Percentiles rank a stretch among this genome's conserved stretches.
Conservation (phyloP, 2,888 invertebrate genomes). For the Synanthedon myopaeformis region DNA sequence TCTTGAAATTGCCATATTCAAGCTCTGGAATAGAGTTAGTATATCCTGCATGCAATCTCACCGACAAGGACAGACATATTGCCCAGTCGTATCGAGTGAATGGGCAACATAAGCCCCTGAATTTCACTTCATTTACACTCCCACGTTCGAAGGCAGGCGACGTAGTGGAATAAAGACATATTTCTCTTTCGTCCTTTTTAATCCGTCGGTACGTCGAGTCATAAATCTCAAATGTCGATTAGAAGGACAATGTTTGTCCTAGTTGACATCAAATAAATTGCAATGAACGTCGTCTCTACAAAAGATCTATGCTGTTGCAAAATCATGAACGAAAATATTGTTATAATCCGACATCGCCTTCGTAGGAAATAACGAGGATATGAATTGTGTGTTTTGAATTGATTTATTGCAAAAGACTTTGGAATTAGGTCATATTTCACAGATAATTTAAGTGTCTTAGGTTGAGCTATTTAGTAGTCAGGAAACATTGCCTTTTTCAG, state of each 20-base stretch:
- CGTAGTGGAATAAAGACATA: conserved; percentile 24
- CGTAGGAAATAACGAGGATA: neutral
- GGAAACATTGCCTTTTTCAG: too few species aligned
- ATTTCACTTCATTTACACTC: conserved; percentile 23
- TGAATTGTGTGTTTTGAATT: too few species aligned
- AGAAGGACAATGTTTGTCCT: conserved; percentile 29
- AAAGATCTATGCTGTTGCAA: conserved; percentile 2
- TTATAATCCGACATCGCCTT: neutral
- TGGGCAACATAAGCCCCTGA: conserved; percentile 14
- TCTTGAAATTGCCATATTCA: neutral
- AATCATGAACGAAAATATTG: neutral
- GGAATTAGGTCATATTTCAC: too few species aligned
- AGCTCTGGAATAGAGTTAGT: neutral
- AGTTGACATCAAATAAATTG: conserved; percentile 37
- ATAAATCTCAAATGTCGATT: conserved; percentile 43
- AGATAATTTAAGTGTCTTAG: too few species aligned
- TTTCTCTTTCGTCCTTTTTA: conserved; percentile 29
- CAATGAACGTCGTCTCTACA: conserved; percentile 24
- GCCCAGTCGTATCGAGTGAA: conserved; percentile 11
- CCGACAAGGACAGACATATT: conserved; percentile 14
- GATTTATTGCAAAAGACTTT: too few species aligned
- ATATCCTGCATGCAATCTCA: conserved; percentile 6
- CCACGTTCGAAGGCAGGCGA: conserved; percentile 12
- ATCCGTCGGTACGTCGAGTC: conserved; percentile 24
- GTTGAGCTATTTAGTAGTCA: too few species aligned